Evolutionary conservation across 2,113 vertebrate genomes (phyloP), one percentile per base, ranked within the genome.

Genomic region (Etheostoma cragini): DNA sequence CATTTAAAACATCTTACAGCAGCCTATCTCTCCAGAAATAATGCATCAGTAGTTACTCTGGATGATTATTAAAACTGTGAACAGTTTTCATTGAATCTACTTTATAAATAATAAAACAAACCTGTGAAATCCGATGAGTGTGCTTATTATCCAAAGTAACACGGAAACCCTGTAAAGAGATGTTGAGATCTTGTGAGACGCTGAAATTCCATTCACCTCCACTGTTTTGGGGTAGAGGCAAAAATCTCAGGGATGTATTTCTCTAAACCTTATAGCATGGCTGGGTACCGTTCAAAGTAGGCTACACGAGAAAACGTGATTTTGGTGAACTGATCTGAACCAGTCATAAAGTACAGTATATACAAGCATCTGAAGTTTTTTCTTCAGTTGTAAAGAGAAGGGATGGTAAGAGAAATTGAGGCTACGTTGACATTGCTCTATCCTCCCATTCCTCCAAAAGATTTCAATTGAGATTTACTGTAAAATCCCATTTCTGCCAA

Each of bases 401-500:
- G n/a, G 17, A 56, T 5, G 30, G 52, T 24, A 33, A 26, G 15
- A 15, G n/a, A 57, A 60, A 63, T 14, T 65, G 74, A 77, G 19
- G 38, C 65, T 26, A 22, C 66, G 17, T 69, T 74, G 81, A 70
- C 67, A 64, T 26, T 21, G 33, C 58, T 53, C 52, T 50, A 60
- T 47, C 35, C 22, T 67, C 22, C 17, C 26, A 12, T 72, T 69
- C 14, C 26, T 76, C 61, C 15, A 10, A 56, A 35, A n/a, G 52
- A 63, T 71, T 65, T 54, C 30, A 8, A 26, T n/a, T 67, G 60
- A 76, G 72, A 78, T 42, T 72, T 50, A 63, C 53, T 75, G 45
- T 60, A 66, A 67, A 85, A 72, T 68, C 35, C 60, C 12, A 81
- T 75, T 80, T 74, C 33, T 52, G 63, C 24, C 12, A 56, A 61